Evolutionary conservation across 2,113 vertebrate species (phyloP).

Genomic region (Peromyscus californicus): DNA sequence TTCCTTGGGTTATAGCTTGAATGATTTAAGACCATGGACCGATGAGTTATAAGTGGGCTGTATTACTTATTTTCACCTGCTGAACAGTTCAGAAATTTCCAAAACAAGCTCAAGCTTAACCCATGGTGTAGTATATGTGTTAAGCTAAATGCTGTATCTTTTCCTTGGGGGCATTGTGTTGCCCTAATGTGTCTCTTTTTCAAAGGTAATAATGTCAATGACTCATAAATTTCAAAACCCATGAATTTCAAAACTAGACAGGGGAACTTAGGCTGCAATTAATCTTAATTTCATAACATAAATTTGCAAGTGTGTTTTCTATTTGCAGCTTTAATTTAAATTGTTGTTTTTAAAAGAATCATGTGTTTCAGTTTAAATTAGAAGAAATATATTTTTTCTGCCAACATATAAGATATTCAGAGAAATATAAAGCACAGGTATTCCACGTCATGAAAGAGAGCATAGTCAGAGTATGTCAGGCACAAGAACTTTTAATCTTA

Average conservation of each 20-base stretch:
- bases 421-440: constrained; percentile 47
- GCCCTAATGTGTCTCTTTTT: neutral
- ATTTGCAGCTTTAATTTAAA: constrained; percentile 14
- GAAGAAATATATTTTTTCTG: constrained; percentile 47
- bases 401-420: neutral
- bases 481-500: constrained; percentile 74
- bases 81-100: constrained; percentile 44
- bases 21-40: constrained; percentile 9
- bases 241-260: neutral
- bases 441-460: constrained; percentile 47
- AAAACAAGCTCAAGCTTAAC: constrained; percentile 17
- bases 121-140: neutral
- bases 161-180: neutral
- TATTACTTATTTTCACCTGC: constrained; percentile 12
- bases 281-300: constrained; percentile 34
- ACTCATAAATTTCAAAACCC: neutral
- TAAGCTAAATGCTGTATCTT: constrained; percentile 8
- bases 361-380: constrained; percentile 31
- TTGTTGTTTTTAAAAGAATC: neutral
- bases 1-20: constrained; percentile 37
- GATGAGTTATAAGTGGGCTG: neutral
- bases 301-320: neutral
- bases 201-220: neutral
- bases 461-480: constrained; percentile 54
- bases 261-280: neutral